phyloP scores from a whole-genome alignment of 2,888 invertebrate genomes.

The Noctua comes region DNA sequence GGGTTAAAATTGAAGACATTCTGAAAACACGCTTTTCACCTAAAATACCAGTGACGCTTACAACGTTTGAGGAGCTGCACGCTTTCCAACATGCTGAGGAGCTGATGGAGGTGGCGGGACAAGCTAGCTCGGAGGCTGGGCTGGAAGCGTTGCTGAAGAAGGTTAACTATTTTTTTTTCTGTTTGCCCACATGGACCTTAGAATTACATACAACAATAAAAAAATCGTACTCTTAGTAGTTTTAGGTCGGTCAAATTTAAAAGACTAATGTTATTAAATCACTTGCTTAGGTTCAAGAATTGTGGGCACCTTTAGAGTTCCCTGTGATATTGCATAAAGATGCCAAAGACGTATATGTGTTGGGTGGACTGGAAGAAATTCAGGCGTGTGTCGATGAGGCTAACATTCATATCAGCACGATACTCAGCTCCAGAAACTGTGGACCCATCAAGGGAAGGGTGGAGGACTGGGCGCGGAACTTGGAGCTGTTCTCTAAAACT shows the following conservation, averaged over 20 bases:
- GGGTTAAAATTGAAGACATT: constrained; percentile 94
- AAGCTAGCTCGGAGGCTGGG: constrained; percentile 96
- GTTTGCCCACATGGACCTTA: neutral
- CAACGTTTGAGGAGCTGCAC: constrained; percentile 92
- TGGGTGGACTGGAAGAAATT: constrained; percentile 96
- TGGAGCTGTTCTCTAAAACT: constrained; percentile 95
- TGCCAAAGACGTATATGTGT: constrained; percentile 94
- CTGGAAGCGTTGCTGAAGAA: constrained; percentile 95
- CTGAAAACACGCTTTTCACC: constrained; percentile 93
- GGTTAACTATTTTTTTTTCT: constrained; percentile 78
- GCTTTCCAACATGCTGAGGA: constrained; percentile 94
- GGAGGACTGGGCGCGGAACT: constrained; percentile 94
- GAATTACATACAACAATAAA: neutral
- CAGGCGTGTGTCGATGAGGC: constrained; percentile 96
- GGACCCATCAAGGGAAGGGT: constrained; percentile 95
- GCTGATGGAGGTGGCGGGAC: constrained; percentile 95
- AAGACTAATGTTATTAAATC: neutral
- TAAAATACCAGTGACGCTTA: constrained; percentile 92
- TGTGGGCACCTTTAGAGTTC: constrained; percentile 95
- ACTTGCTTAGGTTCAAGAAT: constrained; percentile 93
- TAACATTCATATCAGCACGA: constrained; percentile 96
- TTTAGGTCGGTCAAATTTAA: neutral
- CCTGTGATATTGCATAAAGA: constrained; percentile 95
- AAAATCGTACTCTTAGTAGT: no score
- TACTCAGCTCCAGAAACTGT: constrained; percentile 96